Evolutionary conservation across 2,888 invertebrate genomes (phyloP).

Genomic region (Drosophila rellima): DNA sequence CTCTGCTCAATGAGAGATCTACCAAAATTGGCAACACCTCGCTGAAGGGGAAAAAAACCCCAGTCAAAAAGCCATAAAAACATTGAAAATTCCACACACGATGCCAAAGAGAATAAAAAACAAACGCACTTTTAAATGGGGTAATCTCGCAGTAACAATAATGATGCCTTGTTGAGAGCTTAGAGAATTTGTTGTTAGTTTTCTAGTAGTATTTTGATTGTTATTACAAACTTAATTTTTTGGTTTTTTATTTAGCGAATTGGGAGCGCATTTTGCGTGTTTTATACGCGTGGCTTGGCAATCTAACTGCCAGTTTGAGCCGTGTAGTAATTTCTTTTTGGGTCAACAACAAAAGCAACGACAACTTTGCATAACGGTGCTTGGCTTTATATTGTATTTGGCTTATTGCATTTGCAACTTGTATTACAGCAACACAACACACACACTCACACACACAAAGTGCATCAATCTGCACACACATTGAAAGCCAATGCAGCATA

Average conservation of each 20-base stretch:
- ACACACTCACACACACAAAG: slow-evolving; percentile 15
- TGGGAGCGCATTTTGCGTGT: slow-evolving; percentile 46
- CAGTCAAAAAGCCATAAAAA: slow-evolving; percentile 12
- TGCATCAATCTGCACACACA: slow-evolving; percentile 33
- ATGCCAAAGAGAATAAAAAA: slow-evolving; percentile 42
- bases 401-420: slow-evolving; percentile 51
- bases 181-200: slow-evolving; percentile 25
- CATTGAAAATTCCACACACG: slow-evolving; percentile 46
- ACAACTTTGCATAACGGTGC: slow-evolving; percentile 73
- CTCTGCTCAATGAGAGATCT: slow-evolving; percentile 27
- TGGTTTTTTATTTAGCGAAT: slow-evolving; percentile 19
- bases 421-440: slow-evolving; percentile 47
- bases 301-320: slow-evolving; percentile 48
- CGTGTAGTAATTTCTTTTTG: slow-evolving; percentile 65
- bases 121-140: slow-evolving; percentile 36
- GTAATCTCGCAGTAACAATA: slow-evolving; percentile 34
- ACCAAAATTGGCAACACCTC: slow-evolving; percentile 38
- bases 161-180: slow-evolving; percentile 26
- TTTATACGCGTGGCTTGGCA: slow-evolving; percentile 65
- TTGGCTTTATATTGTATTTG: slow-evolving; percentile 51
- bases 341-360: slow-evolving; percentile 59
- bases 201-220: slow-evolving; percentile 16
- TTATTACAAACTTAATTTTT: slow-evolving; percentile 11
- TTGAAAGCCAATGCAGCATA: slow-evolving; percentile 12
- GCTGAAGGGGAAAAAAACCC: slow-evolving; percentile 6